Percentiles rank a stretch among this genome's conserved stretches.
Evolutionary conservation across 1,140 invertebrate genomes (phyloP).

Genomic region (Lineus longissimus): DNA sequence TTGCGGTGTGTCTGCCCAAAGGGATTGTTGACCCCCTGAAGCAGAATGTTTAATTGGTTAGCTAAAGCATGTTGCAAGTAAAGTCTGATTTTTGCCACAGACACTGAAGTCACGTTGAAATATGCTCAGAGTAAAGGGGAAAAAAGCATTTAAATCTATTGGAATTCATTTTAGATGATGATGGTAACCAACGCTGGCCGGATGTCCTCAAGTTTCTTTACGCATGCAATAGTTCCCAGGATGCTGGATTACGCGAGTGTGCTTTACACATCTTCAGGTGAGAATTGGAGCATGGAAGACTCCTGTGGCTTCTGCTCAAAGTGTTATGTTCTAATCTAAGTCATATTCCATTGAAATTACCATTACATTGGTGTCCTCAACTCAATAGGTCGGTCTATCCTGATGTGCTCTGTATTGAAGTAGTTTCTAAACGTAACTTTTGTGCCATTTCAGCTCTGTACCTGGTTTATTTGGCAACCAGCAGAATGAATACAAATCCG

Average conservation of each 20-base stretch:
- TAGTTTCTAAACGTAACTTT: too few species aligned
- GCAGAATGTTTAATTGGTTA: too few species aligned
- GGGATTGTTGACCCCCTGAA: not conserved
- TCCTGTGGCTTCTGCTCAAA: too few species aligned
- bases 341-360: not conserved
- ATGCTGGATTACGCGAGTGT: conserved; percentile 82
- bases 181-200: conserved; percentile 94
- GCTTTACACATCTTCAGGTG: conserved; percentile 91
- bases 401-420: too few species aligned
- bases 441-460: conserved; percentile 65
- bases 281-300: too few species aligned
- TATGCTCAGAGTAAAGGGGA: too few species aligned
- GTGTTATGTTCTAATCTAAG: not conserved
- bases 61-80: too few species aligned
- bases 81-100: too few species aligned
- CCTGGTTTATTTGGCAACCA: conserved; percentile 96
- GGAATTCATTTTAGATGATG: conserved; percentile 68
- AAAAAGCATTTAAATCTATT: too few species aligned
- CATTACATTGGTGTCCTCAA: not conserved
- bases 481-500: conserved; percentile 82
- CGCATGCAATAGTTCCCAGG: conserved; percentile 80
- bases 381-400: too few species aligned
- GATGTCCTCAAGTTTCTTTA: conserved; percentile 96
- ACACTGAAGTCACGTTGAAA: too few species aligned
- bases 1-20: not conserved